Conservation (phyloP, 2,113 vertebrate species). For the Colossoma macropomum region DNA sequence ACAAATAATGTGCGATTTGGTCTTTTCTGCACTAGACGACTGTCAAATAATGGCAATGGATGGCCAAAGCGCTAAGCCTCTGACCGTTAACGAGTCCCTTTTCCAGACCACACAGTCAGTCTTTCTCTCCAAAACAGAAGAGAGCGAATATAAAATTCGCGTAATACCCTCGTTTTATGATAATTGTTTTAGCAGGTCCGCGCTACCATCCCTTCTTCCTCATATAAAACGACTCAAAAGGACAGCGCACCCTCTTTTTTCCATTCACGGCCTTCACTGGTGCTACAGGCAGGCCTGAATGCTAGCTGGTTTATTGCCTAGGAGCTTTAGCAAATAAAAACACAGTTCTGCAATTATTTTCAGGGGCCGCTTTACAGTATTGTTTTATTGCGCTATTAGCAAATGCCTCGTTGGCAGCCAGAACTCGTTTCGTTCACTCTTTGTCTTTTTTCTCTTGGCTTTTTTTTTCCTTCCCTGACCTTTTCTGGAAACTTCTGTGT, state of each 20-base stretch:
- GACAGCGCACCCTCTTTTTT: slow-evolving; percentile 20
- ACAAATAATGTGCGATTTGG: background rate
- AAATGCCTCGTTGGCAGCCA: slow-evolving; percentile 44
- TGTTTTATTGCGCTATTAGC: slow-evolving; percentile 56
- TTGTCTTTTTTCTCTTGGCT: slow-evolving; percentile 26
- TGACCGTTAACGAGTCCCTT: background rate
- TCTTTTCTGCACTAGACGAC: background rate
- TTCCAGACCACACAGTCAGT: slow-evolving; percentile 14
- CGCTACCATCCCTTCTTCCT: slow-evolving; percentile 28
- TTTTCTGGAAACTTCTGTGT: slow-evolving; percentile 49
- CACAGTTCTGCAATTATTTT: slow-evolving; percentile 50
- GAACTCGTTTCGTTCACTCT: slow-evolving; percentile 31
- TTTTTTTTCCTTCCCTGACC: slow-evolving; percentile 47
- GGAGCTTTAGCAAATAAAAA: slow-evolving; percentile 59
- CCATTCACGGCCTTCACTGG: background rate
- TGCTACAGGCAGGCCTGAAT: slow-evolving; percentile 42
- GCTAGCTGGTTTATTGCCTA: slow-evolving; percentile 55
- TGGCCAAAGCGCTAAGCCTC: background rate
- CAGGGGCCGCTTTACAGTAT: slow-evolving; percentile 46
- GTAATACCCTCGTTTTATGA: slow-evolving; percentile 34
- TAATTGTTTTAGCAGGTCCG: slow-evolving; percentile 50
- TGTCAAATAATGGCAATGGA: background rate
- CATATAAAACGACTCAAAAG: slow-evolving; percentile 36
- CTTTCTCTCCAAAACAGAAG: slow-evolving; percentile 13
- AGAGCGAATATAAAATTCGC: slow-evolving; percentile 13